These are phyloP conservation scores for Leptodactylus fuscus DNA, from an alignment of 2,113 vertebrate genomes.

Conservation along the genomic window DNA sequence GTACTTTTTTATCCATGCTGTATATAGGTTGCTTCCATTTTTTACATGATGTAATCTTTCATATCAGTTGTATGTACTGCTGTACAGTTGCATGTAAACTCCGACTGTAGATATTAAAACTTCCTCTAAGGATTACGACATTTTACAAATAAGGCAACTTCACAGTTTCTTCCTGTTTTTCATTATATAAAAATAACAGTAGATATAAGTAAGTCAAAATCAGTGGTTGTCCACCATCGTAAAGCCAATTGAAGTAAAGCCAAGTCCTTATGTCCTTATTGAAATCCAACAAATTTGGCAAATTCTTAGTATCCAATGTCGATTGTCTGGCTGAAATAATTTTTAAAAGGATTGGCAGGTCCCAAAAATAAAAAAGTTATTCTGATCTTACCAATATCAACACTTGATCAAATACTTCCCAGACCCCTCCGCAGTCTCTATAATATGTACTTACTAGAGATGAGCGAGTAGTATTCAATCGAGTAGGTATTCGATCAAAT, in stretches of 20 bases:
- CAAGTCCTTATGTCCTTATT: too few relatives aligned
- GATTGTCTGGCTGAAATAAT: too few relatives aligned
- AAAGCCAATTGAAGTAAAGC: neutral
- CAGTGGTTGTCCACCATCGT: neutral
- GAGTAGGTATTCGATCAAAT: too few relatives aligned
- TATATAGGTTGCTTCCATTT: neutral
- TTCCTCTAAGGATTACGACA: neutral
- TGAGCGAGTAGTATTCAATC: too few relatives aligned
- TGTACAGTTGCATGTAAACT: neutral
- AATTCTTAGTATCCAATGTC: too few relatives aligned
- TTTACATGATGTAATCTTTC: slow-evolving; percentile 9
- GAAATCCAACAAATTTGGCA: too few relatives aligned
- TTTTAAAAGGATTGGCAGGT: too few relatives aligned
- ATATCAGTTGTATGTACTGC: neutral
- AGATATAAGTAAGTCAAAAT: neutral
- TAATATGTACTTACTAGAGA: too few relatives aligned
- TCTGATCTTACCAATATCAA: too few relatives aligned
- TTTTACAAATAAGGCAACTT: neutral
- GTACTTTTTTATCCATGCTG: neutral
- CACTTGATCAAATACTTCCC: too few relatives aligned
- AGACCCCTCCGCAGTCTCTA: too few relatives aligned
- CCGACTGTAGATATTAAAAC: neutral
- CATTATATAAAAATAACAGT: neutral
- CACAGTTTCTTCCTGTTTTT: neutral
- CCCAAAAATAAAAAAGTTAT: too few relatives aligned